These are phyloP conservation scores for Lamprologus lemairii DNA, from an alignment of 2,113 vertebrate genomes.

Conservation along the genomic window DNA sequence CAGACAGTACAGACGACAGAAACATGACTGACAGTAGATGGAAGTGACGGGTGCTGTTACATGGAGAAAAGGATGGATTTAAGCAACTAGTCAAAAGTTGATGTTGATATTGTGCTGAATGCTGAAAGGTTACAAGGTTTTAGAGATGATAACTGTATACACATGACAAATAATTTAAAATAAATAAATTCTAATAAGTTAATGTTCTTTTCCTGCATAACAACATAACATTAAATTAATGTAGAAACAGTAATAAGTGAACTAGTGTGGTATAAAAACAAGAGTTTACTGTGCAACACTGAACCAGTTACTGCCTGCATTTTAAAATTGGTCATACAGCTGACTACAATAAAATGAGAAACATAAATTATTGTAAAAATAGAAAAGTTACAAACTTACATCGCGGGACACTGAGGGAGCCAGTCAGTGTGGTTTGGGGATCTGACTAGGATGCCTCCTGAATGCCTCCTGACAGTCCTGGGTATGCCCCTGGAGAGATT, in stretches of 20 bases:
- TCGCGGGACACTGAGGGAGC: neutral
- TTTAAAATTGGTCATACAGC: neutral
- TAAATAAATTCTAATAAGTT: neutral
- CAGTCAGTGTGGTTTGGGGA: neutral
- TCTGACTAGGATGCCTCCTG: neutral
- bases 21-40: neutral
- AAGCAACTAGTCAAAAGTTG: neutral
- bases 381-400: neutral
- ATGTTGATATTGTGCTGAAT: neutral
- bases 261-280: neutral
- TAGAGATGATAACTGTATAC: neutral
- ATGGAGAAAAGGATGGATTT: neutral
- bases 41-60: fast-evolving
- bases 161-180: neutral
- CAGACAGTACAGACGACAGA: neutral
- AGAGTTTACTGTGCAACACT: neutral
- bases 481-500: neutral
- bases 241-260: neutral
- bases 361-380: neutral
- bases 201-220: neutral
- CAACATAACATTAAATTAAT: neutral
- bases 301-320: neutral
- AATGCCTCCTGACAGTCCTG: neutral
- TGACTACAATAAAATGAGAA: neutral
- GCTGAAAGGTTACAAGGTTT: neutral